phyloP scores from a whole-genome alignment of 2,113 vertebrate genomes.

The Aphyosemion australe region DNA sequence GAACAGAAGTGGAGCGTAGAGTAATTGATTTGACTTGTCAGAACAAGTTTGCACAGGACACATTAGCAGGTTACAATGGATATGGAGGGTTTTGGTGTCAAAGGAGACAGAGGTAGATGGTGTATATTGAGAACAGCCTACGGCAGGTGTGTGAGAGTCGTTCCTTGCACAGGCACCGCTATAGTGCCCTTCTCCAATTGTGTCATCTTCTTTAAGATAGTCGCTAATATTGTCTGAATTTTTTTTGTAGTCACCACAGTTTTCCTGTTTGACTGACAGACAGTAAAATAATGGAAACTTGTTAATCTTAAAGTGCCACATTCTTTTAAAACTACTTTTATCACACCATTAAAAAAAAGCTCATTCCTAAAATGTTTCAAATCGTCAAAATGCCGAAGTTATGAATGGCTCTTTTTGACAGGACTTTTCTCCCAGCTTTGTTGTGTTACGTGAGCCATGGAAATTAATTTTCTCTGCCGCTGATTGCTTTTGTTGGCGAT shows the following conservation, averaged over 20 bases:
- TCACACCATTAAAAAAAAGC: slow-evolving; percentile 39
- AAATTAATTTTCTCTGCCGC: background rate
- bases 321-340: slow-evolving; percentile 54
- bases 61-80: background rate
- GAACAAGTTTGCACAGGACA: background rate
- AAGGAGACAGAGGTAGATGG: slow-evolving; percentile 16
- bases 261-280: slow-evolving; percentile 60
- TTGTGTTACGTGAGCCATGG: slow-evolving; percentile 6
- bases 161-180: slow-evolving; percentile 22
- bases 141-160: background rate
- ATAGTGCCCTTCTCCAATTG: background rate
- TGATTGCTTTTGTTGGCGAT: slow-evolving; percentile 5
- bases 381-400: background rate
- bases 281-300: slow-evolving; percentile 70
- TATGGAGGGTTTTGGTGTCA: background rate
- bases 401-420: slow-evolving; percentile 1
- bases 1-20: background rate
- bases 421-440: background rate
- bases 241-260: background rate
- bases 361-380: slow-evolving; percentile 18
- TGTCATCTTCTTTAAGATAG: slow-evolving; percentile 27
- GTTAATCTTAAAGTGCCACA: slow-evolving; percentile 52
- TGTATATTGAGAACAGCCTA: background rate
- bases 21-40: background rate
- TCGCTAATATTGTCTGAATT: slow-evolving; percentile 4